phyloP scores from a whole-genome alignment of 2,888 invertebrate species.

The Heliconius ismenius region DNA sequence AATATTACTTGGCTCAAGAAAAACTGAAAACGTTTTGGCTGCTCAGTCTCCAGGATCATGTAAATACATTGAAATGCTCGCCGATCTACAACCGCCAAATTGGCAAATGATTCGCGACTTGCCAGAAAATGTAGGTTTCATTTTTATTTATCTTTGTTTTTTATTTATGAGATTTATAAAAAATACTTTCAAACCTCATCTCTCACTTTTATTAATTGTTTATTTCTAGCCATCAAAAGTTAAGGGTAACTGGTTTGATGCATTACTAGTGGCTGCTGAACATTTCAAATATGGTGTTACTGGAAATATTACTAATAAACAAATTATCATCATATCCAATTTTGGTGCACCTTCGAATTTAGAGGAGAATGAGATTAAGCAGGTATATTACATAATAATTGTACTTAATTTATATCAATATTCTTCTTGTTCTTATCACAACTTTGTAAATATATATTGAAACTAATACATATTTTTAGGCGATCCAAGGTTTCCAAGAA shows the following conservation, averaged over 20 bases:
- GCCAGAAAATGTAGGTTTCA: slow-evolving; percentile 61
- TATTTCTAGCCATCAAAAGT: slow-evolving; percentile 67
- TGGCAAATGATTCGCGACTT: slow-evolving; percentile 82
- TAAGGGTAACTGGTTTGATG: slow-evolving; percentile 85
- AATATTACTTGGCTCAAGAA: slow-evolving; percentile 84
- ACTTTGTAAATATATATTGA: neutral
- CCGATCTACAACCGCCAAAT: slow-evolving; percentile 76
- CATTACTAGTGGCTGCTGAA: slow-evolving; percentile 80
- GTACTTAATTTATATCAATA: no score
- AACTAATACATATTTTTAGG: slow-evolving; percentile 52
- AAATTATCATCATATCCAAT: slow-evolving; percentile 85
- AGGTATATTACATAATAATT: slow-evolving; percentile 30
- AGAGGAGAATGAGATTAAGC: slow-evolving; percentile 40
- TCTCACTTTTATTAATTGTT: neutral
- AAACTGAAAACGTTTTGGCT: slow-evolving; percentile 76
- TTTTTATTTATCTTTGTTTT: neutral
- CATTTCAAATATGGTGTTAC: slow-evolving; percentile 66
- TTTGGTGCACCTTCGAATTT: slow-evolving; percentile 68
- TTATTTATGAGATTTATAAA: no score
- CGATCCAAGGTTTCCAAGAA: slow-evolving; percentile 80
- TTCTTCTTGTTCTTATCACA: neutral
- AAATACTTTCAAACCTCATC: no score
- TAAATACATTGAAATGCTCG: slow-evolving; percentile 80
- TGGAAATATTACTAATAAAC: slow-evolving; percentile 62
- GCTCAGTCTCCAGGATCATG: slow-evolving; percentile 68